Evolutionary conservation across 2,888 invertebrate species (phyloP).

Genomic region (Plutella xylostella): DNA sequence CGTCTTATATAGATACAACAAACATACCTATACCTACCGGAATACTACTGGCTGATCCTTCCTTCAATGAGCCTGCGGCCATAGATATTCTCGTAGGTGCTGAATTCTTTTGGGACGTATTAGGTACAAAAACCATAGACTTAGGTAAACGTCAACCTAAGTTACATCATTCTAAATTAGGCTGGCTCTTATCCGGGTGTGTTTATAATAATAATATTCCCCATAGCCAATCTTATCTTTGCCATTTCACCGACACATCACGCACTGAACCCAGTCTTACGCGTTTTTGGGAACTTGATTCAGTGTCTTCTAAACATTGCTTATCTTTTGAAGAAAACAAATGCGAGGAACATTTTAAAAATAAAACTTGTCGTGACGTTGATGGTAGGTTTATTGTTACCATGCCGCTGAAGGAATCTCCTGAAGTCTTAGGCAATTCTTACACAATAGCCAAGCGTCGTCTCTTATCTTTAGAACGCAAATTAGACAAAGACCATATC

Average conservation of each 20-base stretch:
- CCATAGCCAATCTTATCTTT: no score
- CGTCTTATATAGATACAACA: background rate
- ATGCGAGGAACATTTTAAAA: background rate
- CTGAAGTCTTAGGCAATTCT: background rate
- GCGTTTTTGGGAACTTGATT: no score
- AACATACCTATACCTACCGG: conserved; percentile 3
- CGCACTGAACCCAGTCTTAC: no score
- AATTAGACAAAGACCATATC: background rate
- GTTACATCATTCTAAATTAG: background rate
- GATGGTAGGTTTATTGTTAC: background rate
- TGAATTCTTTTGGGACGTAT: background rate
- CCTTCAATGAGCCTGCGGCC: conserved; percentile 3
- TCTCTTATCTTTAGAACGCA: background rate
- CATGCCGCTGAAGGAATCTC: background rate
- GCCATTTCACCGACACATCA: no score
- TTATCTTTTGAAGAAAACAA: background rate
- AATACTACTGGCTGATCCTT: conserved; percentile 5
- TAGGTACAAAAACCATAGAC: background rate
- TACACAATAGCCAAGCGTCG: background rate
- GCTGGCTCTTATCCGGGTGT: no score
- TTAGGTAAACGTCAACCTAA: background rate
- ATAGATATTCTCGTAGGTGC: conserved; percentile 1
- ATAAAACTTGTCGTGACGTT: background rate
- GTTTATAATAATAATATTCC: no score
- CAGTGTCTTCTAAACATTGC: no score